Evolutionary conservation across 2,888 invertebrate genomes (phyloP).

Genomic region (Mesoligia furuncula): DNA sequence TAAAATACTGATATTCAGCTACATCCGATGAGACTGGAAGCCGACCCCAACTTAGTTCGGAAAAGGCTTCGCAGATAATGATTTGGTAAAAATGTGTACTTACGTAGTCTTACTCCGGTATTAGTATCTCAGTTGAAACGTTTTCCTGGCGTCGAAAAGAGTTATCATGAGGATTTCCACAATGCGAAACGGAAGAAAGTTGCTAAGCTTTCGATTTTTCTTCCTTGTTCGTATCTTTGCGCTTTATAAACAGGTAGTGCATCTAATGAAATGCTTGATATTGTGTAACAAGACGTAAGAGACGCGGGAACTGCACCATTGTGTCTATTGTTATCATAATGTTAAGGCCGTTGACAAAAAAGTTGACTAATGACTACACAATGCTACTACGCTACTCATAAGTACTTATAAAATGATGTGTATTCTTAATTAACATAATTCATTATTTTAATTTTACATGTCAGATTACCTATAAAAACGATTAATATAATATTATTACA

Average conservation of each 20-base stretch:
- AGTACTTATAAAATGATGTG: slow-evolving; percentile 24
- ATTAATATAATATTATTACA: slow-evolving; percentile 15
- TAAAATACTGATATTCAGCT: neutral
- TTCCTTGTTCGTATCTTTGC: slow-evolving; percentile 75
- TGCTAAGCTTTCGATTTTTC: slow-evolving; percentile 76
- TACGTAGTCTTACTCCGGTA: neutral
- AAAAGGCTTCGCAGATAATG: neutral
- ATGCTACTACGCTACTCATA: slow-evolving; percentile 62
- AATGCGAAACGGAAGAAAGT: slow-evolving; percentile 72
- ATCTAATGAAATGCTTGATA: slow-evolving; percentile 79
- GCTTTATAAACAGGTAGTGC: slow-evolving; percentile 71
- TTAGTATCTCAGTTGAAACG: neutral
- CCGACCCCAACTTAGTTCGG: neutral
- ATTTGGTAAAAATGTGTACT: neutral
- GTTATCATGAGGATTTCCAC: slow-evolving; percentile 23
- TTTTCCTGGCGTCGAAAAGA: neutral
- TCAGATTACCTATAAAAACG: neutral
- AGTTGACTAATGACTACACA: slow-evolving; percentile 67
- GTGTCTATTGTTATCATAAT: slow-evolving; percentile 86
- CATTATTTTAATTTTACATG: slow-evolving; percentile 23
- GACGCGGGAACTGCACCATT: slow-evolving; percentile 86
- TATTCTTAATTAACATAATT: slow-evolving; percentile 39
- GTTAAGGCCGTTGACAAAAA: slow-evolving; percentile 86
- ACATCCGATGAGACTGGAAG: neutral
- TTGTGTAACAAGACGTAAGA: slow-evolving; percentile 88